Evolutionary conservation across 1,140 invertebrate genomes (phyloP).

Genomic region (Ceratina calcarata): DNA sequence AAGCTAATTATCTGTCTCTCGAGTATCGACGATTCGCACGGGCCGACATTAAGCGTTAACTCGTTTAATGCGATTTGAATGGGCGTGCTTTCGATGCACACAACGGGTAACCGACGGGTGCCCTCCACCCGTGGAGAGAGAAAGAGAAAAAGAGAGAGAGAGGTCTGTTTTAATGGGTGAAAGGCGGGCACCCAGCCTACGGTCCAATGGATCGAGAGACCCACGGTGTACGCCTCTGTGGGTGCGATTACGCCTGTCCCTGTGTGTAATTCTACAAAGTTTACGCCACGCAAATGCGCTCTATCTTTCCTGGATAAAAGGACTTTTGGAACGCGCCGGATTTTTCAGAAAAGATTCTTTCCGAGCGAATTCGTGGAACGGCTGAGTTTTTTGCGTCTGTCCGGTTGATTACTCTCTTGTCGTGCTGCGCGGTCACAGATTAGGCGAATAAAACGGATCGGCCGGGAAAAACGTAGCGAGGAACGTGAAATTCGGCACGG

Average conservation of each 20-base stretch:
- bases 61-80: constrained; percentile 66
- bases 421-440: background rate
- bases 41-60: constrained; percentile 50
- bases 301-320: background rate
- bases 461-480: constrained; percentile 37
- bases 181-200: constrained; percentile 75
- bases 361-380: too few relatives aligned
- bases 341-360: too few relatives aligned
- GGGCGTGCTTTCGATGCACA: constrained; percentile 63
- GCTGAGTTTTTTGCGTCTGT: too few relatives aligned
- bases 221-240: constrained; percentile 64
- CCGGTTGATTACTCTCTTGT: background rate
- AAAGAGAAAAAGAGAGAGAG: constrained; percentile 16
- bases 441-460: constrained; percentile 37
- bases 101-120: constrained; percentile 54
- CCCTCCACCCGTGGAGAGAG: constrained; percentile 57
- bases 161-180: constrained; percentile 76
- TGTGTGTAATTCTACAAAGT: constrained; percentile 33
- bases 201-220: constrained; percentile 77
- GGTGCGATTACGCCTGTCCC: constrained; percentile 51
- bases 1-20: too few relatives aligned
- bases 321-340: background rate
- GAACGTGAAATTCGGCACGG: constrained; percentile 70
- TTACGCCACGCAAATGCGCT: background rate
- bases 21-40: background rate